Base-by-base conservation (phyloP, 2,888 invertebrate genomes). In the Heterodera filipjevi region DNA sequence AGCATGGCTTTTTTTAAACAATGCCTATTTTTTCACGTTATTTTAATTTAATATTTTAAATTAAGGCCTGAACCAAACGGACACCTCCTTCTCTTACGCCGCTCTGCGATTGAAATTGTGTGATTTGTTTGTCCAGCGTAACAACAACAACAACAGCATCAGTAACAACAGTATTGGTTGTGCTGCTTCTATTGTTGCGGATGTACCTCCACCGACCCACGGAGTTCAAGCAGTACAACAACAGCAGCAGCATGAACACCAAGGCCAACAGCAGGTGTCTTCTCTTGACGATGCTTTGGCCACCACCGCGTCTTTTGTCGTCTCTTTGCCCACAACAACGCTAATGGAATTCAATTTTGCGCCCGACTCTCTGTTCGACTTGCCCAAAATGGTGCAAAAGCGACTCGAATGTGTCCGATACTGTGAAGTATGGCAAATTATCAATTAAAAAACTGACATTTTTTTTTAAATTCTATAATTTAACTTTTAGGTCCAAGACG, bases 381-480 rank as follows among this genome's bases (percentile, higher is more conserved):
- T 80, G 16, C 78, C 80, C 0, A 80, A 80, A 46, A 79, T 72
- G 53, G 75, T 30, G 8, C 68, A 68, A 14, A 66, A 81, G 32
- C 76, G 81, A 22, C 71, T 80, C 53, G 80, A 80, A 27, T 81
- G 46, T n/a, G 59, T 66, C 35, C 79, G 80, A 2, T 77, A 80
- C 32, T 49, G 77, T 22, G 80, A 80, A 49, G 76, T 71, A 30
- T 32, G 30, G 1, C 16, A 33, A n/a, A n/a, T n/a, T n/a, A n/a
- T n/a, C n/a, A n/a, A n/a, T n/a, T n/a, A n/a, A n/a, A n/a, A n/a
- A n/a, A n/a, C n/a, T n/a, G n/a, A n/a, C n/a, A n/a, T n/a, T n/a
- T n/a, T n/a, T n/a, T n/a, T n/a, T n/a, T n/a, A n/a, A n/a, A n/a
- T n/a, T n/a, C n/a, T n/a, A n/a, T n/a, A n/a, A n/a, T n/a, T n/a